These are phyloP conservation scores for Clarias fuscus DNA, from an alignment of 2,797 vertebrate species.

Conservation along the genomic window DNA sequence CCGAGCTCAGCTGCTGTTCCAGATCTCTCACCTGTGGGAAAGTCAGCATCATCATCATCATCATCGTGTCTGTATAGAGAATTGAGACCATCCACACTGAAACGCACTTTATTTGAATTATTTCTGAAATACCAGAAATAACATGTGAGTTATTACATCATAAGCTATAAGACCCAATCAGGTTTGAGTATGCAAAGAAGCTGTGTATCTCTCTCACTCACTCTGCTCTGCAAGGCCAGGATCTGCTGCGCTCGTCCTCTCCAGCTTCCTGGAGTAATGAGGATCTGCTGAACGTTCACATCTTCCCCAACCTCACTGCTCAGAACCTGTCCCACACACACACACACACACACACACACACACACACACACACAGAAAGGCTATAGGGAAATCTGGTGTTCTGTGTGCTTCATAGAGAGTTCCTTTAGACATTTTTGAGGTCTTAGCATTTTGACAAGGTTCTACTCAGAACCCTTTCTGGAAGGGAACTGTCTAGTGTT, in stretches of 20 bases:
- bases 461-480: not conserved
- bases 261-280: conserved; percentile 80
- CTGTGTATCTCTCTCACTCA: conserved; percentile 64
- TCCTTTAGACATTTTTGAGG: not conserved
- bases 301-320: conserved; percentile 88
- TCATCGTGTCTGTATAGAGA: not conserved
- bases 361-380: conserved; percentile 3
- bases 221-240: conserved; percentile 84
- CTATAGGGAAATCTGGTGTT: not conserved
- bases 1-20: conserved; percentile 81
- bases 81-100: not conserved
- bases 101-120: not conserved
- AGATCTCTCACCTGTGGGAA: conserved; percentile 82
- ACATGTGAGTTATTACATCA: not conserved
- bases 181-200: not conserved
- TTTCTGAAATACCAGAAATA: not conserved
- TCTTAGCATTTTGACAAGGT: not conserved
- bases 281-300: conserved; percentile 80
- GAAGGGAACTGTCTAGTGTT: not conserved
- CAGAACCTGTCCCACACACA: conserved; percentile 75
- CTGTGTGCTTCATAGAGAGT: not conserved
- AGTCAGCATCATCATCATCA: not conserved
- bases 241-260: conserved; percentile 93
- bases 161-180: not conserved
- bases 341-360: no score